Percentiles rank a stretch among this genome's conserved stretches.
phyloP scores from a whole-genome alignment of 2,888 invertebrate species.

The Micoletzkya japonica region DNA sequence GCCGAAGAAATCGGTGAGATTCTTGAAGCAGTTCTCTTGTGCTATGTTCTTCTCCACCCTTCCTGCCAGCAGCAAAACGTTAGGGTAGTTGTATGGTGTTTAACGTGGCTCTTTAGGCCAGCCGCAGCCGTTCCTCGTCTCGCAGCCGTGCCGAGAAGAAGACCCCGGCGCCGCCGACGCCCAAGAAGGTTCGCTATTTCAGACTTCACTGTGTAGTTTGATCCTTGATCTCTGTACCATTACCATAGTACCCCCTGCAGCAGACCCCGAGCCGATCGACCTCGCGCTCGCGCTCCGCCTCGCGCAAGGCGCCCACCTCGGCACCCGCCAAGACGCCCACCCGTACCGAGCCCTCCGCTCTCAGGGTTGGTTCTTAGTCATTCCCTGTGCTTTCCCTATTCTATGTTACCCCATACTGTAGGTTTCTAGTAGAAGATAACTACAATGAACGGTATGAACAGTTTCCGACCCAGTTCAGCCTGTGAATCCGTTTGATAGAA shows the following conservation, averaged over 20 bases:
- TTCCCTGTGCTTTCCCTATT: too few species aligned
- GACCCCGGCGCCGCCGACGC: neutral
- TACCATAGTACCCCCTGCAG: too few species aligned
- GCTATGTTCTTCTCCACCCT: neutral
- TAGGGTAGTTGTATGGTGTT: neutral
- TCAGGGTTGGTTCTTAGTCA: too few species aligned
- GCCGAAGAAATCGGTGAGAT: neutral
- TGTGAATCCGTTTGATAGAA: too few species aligned
- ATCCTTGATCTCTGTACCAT: too few species aligned
- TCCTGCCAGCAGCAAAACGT: too few species aligned
- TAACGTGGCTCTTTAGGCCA: neutral
- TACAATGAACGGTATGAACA: too few species aligned
- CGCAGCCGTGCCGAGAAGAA: constrained; percentile 7
- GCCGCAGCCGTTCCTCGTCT: constrained; percentile 4
- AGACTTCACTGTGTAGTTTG: too few species aligned
- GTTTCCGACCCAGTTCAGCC: too few species aligned
- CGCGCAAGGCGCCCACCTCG: constrained; percentile 5
- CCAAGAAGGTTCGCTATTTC: too few species aligned
- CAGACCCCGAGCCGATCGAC: neutral
- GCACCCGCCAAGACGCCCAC: neutral
- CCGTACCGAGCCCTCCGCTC: neutral
- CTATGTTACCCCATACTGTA: too few species aligned
- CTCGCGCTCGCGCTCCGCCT: neutral
- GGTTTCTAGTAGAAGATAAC: too few species aligned
- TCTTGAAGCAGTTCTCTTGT: neutral